Percentiles rank a stretch among this genome's conserved stretches.
Evolutionary conservation across 2,888 invertebrate genomes (phyloP).

Genomic region (Zeuzera pyrina): DNA sequence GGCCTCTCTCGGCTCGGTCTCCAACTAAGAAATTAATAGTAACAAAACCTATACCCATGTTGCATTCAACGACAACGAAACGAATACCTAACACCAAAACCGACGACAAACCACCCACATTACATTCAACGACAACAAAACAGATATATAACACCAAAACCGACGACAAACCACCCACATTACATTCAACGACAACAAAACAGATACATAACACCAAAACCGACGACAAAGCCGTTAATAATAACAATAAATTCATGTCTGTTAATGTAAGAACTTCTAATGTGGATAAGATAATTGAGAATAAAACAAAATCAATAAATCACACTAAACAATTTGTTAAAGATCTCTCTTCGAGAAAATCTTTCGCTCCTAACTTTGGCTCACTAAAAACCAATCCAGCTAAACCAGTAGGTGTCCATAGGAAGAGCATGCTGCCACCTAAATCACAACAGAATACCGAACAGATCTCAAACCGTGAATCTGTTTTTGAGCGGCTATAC

Average conservation of each 20-base stretch:
- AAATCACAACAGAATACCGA: constrained; percentile 13
- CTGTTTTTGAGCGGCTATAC: constrained; percentile 55
- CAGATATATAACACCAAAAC: background rate
- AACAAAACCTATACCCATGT: too few species aligned
- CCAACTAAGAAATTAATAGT: too few species aligned
- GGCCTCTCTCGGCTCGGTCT: too few species aligned
- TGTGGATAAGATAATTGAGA: background rate
- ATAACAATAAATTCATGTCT: background rate
- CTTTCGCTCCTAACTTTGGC: too few species aligned
- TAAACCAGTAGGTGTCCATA: too few species aligned
- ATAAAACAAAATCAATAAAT: constrained; percentile 15
- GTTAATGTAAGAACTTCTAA: background rate
- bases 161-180: background rate
- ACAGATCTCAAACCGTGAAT: constrained; percentile 20
- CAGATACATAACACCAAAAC: background rate
- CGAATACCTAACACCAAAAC: background rate
- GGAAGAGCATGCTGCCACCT: constrained; percentile 26
- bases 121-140: background rate
- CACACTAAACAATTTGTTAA: constrained; percentile 8
- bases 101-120: background rate
- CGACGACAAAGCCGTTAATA: background rate
- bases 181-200: background rate
- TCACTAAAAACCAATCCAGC: too few species aligned
- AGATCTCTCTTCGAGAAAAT: too few species aligned
- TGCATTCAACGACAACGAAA: background rate